Conservation (phyloP, 2,888 invertebrate genomes). For the Cheilosia vernalis region DNA sequence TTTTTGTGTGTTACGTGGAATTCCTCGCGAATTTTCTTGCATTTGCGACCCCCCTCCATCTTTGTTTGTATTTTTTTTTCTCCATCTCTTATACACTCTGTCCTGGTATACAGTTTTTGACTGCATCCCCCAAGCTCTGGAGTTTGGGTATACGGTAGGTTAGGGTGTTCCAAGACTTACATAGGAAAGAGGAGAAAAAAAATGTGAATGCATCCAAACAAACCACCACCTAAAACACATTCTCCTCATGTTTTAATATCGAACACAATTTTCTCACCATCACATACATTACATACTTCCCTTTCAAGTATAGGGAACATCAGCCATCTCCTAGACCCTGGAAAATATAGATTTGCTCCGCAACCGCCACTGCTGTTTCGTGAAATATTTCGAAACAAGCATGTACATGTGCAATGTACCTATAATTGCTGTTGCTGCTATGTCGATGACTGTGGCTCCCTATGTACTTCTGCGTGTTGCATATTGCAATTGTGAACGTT, state of each 20-base stretch:
- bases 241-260: slow-evolving; percentile 42
- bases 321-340: slow-evolving; percentile 64
- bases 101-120: slow-evolving; percentile 14
- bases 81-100: slow-evolving; percentile 23
- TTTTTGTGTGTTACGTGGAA: slow-evolving; percentile 74
- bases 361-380: slow-evolving; percentile 54
- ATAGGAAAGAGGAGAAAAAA: slow-evolving; percentile 41
- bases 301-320: slow-evolving; percentile 48
- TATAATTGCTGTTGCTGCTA: slow-evolving; percentile 17
- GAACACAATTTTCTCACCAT: slow-evolving; percentile 23
- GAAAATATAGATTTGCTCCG: slow-evolving; percentile 68
- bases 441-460: slow-evolving; percentile 40
- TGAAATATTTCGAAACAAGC: slow-evolving; percentile 67
- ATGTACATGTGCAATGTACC: slow-evolving; percentile 52
- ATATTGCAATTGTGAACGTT: slow-evolving; percentile 69
- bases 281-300: slow-evolving; percentile 24
- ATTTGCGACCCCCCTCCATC: slow-evolving; percentile 24
- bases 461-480: slow-evolving; percentile 63
- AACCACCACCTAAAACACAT: neutral
- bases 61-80: neutral
- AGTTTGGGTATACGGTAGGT: slow-evolving; percentile 16
- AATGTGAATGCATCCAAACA: neutral
- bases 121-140: slow-evolving; percentile 35
- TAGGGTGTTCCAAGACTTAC: slow-evolving; percentile 21
- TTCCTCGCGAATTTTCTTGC: slow-evolving; percentile 67